These are phyloP conservation scores for Girardia tigrina DNA, from an alignment of 2,888 invertebrate genomes.

Conservation along the genomic window DNA sequence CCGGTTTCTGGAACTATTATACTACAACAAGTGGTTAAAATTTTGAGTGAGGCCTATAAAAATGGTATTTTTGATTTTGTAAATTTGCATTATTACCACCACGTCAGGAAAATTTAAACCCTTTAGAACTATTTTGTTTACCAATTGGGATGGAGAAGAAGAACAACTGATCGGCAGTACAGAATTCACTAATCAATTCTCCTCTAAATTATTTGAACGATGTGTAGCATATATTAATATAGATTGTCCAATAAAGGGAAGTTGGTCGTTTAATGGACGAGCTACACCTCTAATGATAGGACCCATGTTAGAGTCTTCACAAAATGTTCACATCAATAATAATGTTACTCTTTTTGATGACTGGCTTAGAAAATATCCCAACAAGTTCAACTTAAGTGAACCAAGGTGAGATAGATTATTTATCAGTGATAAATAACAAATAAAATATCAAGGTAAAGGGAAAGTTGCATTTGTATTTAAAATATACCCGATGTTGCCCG, in stretches of 20 bases:
- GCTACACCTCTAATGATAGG: conserved; percentile 17
- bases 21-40: conserved; percentile 32
- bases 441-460: too few species aligned
- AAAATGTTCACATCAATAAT: background rate
- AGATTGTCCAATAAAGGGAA: conserved; percentile 40
- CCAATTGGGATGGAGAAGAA: conserved; percentile 38
- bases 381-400: conserved; percentile 23
- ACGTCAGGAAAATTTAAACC: conserved; percentile 34
- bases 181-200: conserved; percentile 37
- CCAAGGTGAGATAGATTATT: background rate
- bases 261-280: conserved; percentile 29
- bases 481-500: too few species aligned
- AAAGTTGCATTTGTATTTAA: too few species aligned
- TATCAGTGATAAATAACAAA: too few species aligned
- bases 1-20: conserved; percentile 36
- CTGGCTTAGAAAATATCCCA: conserved; percentile 35
- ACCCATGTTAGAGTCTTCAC: background rate
- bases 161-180: conserved; percentile 37
- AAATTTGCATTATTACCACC: background rate
- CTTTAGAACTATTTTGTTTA: conserved; percentile 35
- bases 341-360: conserved; percentile 34
- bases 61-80: background rate
- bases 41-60: conserved; percentile 15
- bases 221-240: conserved; percentile 52
- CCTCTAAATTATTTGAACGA: conserved; percentile 43